These are phyloP conservation scores for Papio anubis DNA, from an alignment of 2,113 vertebrate genomes.

Conservation along the genomic window DNA sequence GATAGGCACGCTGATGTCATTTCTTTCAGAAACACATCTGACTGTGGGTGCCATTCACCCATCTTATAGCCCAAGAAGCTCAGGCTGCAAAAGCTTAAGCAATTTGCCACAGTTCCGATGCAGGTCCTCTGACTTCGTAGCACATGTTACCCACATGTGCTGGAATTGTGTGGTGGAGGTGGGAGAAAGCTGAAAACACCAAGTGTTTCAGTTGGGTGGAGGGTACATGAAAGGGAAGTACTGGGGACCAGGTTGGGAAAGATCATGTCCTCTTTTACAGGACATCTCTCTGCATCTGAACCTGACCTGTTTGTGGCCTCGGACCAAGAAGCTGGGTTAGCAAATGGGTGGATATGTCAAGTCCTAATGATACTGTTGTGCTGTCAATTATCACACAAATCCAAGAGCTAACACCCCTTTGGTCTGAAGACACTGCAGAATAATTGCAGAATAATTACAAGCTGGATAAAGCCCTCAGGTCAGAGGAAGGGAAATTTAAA, in stretches of 20 bases:
- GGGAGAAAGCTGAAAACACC: not conserved
- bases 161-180: not conserved
- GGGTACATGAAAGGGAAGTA: not conserved
- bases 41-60: not conserved
- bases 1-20: not conserved
- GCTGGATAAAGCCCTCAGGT: not conserved
- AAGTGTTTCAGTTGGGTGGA: not conserved
- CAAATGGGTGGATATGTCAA: not conserved
- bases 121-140: not conserved
- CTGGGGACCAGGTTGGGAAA: not conserved
- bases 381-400: not conserved
- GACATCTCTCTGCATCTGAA: not conserved
- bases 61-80: not conserved
- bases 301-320: not conserved
- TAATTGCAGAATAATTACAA: not conserved
- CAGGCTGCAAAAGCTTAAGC: not conserved
- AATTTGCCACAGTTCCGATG: not conserved
- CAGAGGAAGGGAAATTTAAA: conserved; percentile 28
- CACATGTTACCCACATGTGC: not conserved
- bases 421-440: not conserved
- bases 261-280: not conserved
- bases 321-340: not conserved
- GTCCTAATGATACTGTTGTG: not conserved
- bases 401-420: not conserved
- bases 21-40: not conserved